Evolutionary conservation across 92 coral and sea anemone species (phyloP).

Genomic region (Scolanthus callimorphus): DNA sequence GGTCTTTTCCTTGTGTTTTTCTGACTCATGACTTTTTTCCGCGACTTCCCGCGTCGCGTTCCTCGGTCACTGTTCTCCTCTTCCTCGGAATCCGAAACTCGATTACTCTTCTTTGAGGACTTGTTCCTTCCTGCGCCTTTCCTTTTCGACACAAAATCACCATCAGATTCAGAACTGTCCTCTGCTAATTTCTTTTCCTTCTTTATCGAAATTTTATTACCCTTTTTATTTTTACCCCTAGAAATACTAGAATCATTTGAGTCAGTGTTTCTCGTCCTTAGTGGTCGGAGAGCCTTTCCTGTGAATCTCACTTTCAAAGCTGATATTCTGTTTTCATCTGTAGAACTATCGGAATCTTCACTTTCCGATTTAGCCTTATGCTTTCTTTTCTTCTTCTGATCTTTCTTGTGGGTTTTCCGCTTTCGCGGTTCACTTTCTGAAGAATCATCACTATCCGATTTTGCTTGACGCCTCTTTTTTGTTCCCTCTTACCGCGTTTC

Average conservation of each 20-base stretch:
- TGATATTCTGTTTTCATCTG: conserved; percentile 4
- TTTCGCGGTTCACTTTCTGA: too few relatives aligned
- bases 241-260: conserved; percentile 5
- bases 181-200: conserved; percentile 4
- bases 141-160: conserved; percentile 31
- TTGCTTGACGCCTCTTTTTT: too few relatives aligned
- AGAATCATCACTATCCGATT: not conserved
- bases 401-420: too few relatives aligned
- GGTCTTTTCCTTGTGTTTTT: conserved; percentile 65
- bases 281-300: not conserved
- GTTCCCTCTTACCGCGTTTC: too few relatives aligned
- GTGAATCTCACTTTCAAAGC: not conserved
- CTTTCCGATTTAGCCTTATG: conserved; percentile 4
- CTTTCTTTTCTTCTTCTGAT: not conserved
- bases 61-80: not conserved
- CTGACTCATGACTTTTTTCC: conserved; percentile 24
- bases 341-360: conserved; percentile 1
- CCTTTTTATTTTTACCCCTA: too few relatives aligned
- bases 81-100: not conserved
- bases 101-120: not conserved
- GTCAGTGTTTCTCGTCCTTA: not conserved
- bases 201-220: too few relatives aligned
- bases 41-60: conserved; percentile 9
- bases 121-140: conserved; percentile 1
- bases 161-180: conserved; percentile 15